Evolutionary conservation across 2,113 vertebrate genomes (phyloP).

Genomic region (Rostratula benghalensis): DNA sequence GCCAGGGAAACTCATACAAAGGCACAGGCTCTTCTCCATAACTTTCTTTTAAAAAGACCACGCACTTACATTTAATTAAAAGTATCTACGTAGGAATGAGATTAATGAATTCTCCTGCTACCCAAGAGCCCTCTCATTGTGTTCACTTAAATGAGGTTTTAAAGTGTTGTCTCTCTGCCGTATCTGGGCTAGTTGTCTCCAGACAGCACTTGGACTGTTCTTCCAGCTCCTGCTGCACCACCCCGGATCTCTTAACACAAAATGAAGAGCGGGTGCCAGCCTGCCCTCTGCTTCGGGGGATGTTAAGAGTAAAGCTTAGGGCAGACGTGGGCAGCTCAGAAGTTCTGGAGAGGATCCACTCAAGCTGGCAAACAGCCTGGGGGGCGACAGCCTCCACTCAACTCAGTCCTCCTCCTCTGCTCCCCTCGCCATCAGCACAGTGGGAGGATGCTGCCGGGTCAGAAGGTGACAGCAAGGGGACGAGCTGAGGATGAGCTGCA

Average conservation of each 20-base stretch:
- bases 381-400: not conserved
- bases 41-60: constrained; percentile 45
- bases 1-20: not conserved
- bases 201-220: constrained; percentile 63
- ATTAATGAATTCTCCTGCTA: constrained; percentile 81
- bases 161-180: constrained; percentile 66
- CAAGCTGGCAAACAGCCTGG: fast-evolving
- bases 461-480: not conserved
- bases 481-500: fast-evolving
- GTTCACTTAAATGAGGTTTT: constrained; percentile 77
- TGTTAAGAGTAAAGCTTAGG: not conserved
- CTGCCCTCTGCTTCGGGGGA: not conserved
- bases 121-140: constrained; percentile 81
- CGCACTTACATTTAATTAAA: constrained; percentile 79
- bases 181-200: constrained; percentile 71
- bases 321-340: not conserved
- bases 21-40: not conserved
- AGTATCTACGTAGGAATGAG: constrained; percentile 74
- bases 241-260: not conserved
- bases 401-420: fast-evolving
- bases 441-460: not conserved
- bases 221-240: not conserved
- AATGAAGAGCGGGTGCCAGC: not conserved
- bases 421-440: fast-evolving
- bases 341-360: not conserved